phyloP scores from a whole-genome alignment of 2,113 vertebrate genomes.

The Zosterops lateralis region DNA sequence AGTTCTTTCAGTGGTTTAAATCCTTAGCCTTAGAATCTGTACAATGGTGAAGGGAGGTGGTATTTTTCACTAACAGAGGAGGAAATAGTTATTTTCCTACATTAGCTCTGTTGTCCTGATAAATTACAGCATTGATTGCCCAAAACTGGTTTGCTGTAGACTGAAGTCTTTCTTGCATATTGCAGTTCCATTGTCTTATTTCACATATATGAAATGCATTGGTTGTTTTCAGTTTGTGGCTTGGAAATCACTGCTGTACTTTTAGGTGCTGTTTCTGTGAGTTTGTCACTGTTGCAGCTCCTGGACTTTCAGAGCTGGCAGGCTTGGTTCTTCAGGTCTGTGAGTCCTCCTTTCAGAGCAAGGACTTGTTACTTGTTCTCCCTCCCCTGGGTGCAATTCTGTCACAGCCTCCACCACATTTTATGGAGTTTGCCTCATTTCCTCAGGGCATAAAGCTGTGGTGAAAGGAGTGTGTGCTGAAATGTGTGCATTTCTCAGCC shows the following conservation, averaged over 20 bases:
- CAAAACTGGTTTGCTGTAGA: neutral
- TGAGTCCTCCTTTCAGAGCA: neutral
- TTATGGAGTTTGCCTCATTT: neutral
- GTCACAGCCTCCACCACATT: neutral
- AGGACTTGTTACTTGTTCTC: neutral
- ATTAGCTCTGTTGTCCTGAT: neutral
- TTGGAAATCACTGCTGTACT: neutral
- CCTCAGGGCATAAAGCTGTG: neutral
- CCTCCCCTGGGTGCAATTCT: neutral
- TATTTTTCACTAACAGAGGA: neutral
- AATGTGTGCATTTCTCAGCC: neutral
- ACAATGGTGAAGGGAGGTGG: neutral
- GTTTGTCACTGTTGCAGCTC: neutral
- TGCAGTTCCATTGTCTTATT: neutral
- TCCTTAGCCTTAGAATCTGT: neutral
- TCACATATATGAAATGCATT: neutral
- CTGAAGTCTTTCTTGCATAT: neutral
- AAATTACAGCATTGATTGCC: neutral
- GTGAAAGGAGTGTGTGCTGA: neutral
- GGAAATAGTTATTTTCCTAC: neutral
- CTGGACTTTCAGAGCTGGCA: neutral
- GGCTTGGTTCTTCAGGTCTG: neutral
- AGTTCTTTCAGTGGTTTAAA: neutral
- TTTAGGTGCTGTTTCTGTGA: neutral
- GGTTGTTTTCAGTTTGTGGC: neutral